These are phyloP conservation scores for Hydractinia symbiolongicarpus DNA, from an alignment of 30 jellyfish, hydroid and myxozoan genomes.

Conservation along the genomic window DNA sequence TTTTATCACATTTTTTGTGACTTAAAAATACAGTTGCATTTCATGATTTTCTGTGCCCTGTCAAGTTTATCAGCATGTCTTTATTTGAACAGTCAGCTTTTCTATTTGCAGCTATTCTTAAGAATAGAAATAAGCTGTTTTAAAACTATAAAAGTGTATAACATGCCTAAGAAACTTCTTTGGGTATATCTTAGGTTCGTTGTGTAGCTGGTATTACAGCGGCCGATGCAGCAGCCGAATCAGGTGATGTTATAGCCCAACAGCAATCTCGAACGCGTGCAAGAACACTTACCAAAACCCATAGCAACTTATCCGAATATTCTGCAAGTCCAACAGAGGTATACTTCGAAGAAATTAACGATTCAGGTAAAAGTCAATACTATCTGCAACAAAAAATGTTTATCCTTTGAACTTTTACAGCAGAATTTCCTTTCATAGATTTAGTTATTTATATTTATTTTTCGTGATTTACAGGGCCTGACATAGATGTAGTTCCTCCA, in stretches of 20 bases:
- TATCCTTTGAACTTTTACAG: neutral
- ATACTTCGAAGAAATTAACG: too few relatives aligned
- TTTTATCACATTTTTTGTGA: too few relatives aligned
- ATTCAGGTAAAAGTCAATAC: too few relatives aligned
- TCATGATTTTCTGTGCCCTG: too few relatives aligned
- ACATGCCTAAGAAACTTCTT: too few relatives aligned
- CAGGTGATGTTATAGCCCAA: slow-evolving; percentile 55
- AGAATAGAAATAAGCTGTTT: too few relatives aligned
- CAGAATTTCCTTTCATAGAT: neutral
- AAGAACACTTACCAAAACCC: slow-evolving; percentile 68
- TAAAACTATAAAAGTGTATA: too few relatives aligned
- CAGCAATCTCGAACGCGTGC: slow-evolving; percentile 41
- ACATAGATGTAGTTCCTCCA: slow-evolving; percentile 67
- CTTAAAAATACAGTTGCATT: too few relatives aligned
- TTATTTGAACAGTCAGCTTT: too few relatives aligned
- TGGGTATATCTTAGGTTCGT: slow-evolving; percentile 46
- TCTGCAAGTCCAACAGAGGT: slow-evolving; percentile 29
- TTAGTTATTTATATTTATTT: slow-evolving; percentile 1
- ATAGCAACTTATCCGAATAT: slow-evolving; percentile 57
- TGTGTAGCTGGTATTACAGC: slow-evolving; percentile 95
- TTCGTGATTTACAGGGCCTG: slow-evolving; percentile 23
- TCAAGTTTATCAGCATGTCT: too few relatives aligned
- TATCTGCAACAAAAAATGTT: neutral
- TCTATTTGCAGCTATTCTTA: too few relatives aligned
- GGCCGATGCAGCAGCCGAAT: slow-evolving; percentile 86